Conservation (phyloP, 2,888 invertebrate species). For the Harmothoe impar region DNA sequence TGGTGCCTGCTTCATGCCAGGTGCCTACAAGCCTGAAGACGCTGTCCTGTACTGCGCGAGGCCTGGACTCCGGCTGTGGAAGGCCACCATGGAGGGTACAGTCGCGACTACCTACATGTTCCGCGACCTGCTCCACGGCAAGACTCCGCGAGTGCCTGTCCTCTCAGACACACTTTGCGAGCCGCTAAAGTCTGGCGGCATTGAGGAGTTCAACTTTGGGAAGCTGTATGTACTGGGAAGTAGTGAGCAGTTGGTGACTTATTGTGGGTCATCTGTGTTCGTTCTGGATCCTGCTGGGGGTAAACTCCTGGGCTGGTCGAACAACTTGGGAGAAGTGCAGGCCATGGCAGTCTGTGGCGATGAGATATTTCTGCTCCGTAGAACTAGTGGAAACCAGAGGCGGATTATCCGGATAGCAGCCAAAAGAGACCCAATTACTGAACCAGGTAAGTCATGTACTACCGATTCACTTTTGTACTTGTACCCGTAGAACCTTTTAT, state of each 20-base stretch:
- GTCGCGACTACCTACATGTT: slow-evolving; percentile 94
- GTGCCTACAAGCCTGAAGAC: slow-evolving; percentile 85
- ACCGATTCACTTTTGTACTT: slow-evolving; percentile 5
- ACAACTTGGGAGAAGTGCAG: slow-evolving; percentile 84
- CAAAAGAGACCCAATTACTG: slow-evolving; percentile 42
- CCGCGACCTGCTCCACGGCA: slow-evolving; percentile 85
- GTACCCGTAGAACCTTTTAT: too few species aligned
- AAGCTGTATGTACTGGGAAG: slow-evolving; percentile 86
- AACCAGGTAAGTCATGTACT: slow-evolving; percentile 59
- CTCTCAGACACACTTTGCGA: slow-evolving; percentile 73
- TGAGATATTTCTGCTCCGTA: slow-evolving; percentile 89
- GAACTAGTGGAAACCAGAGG: slow-evolving; percentile 82
- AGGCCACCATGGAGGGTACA: slow-evolving; percentile 89
- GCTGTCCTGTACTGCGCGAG: slow-evolving; percentile 90
- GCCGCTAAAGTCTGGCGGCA: background rate
- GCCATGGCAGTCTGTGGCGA: slow-evolving; percentile 82
- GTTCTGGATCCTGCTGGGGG: slow-evolving; percentile 90
- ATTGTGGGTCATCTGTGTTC: slow-evolving; percentile 89
- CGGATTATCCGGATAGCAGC: slow-evolving; percentile 62
- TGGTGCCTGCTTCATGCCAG: slow-evolving; percentile 86
- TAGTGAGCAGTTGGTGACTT: slow-evolving; percentile 89
- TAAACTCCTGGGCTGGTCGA: slow-evolving; percentile 87
- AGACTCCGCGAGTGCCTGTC: slow-evolving; percentile 72
- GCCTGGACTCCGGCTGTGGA: slow-evolving; percentile 93
- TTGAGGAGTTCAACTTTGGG: slow-evolving; percentile 68